Base-by-base conservation (phyloP, 2,888 invertebrate species). In the Brachyopa scutellaris region DNA sequence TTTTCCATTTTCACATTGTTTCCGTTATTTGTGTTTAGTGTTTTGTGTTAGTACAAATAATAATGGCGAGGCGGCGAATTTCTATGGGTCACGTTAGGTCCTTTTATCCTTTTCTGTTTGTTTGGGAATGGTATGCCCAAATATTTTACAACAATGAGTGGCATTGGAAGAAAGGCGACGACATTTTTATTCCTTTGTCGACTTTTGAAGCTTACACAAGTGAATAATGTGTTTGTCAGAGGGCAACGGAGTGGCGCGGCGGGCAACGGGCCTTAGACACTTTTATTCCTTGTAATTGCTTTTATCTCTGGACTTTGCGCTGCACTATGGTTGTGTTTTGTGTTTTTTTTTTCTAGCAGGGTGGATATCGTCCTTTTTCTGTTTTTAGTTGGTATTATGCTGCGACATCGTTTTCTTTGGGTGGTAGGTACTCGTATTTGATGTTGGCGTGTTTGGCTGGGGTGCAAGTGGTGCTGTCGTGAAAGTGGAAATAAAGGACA, bases 121-220 rank as follows among this genome's bases (percentile, higher is more conserved):
- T 3, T 29, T 9, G 21, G 8, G 36, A 9, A 11, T 38, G 42
- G 51, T n/a, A 57, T 74, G 55, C 69, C 69, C 74, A 62, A 80
- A 80, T 74, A 74, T 69, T 69, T 74, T 57, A 33, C 29, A 47
- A 62, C 49, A 80, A 69, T 74, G 80, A 64, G 42, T 38, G 38
- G 23, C 23, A 7, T 51, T 45, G 15, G n/a, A 26, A 26, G 38
- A 47, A 57, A 74, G 62, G 62, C 62, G 80, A 69, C 57, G 69
- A 76, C 74, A 69, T 69, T 76, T 79, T 79, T 73, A 79, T 73
- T 73, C 67, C 42, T 57, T 59, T 64, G 76, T 59, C 62, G 80
- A 74, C 80, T 80, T 76, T 74, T 57, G 57, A 51, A 80, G 74
- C 80, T 64, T 59, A 51, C 55, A 80, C 62, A 36, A 74, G 74